A percentile compares a stretch with the other conserved stretches of the same genome.
phyloP scores from a whole-genome alignment of 2,113 vertebrate genomes.

The Hyperopisus bebe region DNA sequence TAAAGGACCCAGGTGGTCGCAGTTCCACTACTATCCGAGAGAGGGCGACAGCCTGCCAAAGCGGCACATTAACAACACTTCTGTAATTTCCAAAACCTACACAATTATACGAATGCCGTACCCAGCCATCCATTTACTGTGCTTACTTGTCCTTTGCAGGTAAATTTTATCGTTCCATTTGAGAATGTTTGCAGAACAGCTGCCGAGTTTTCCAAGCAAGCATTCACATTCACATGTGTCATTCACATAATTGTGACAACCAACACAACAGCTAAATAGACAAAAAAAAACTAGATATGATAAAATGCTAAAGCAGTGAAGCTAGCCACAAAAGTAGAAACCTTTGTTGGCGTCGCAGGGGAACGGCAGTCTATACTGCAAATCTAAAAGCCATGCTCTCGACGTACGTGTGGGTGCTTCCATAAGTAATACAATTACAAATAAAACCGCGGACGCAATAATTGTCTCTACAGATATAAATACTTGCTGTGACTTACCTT shows the following conservation, averaged over 20 bases:
- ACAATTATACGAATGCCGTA: background rate
- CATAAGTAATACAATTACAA: background rate
- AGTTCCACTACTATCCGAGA: background rate
- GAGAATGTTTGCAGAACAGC: background rate
- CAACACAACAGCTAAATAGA: background rate
- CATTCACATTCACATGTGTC: background rate
- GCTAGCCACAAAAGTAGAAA: background rate
- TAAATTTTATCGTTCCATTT: background rate
- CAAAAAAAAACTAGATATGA: background rate
- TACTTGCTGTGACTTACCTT: slow-evolving; percentile 46
- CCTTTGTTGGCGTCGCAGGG: background rate
- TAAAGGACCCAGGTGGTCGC: slow-evolving; percentile 25
- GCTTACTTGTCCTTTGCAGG: background rate
- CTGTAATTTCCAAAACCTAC: background rate
- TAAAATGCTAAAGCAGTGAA: background rate
- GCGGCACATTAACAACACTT: background rate
- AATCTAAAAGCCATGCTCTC: background rate
- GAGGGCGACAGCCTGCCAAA: background rate
- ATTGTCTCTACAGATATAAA: background rate
- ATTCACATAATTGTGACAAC: background rate
- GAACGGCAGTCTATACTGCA: background rate
- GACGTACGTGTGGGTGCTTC: background rate
- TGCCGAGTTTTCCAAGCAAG: background rate
- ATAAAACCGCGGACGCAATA: background rate
- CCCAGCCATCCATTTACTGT: background rate